Evolutionary conservation across 1,140 invertebrate species (phyloP), one percentile per base, ranked within the genome.

Genomic region (Parasteatoda tepidariorum): DNA sequence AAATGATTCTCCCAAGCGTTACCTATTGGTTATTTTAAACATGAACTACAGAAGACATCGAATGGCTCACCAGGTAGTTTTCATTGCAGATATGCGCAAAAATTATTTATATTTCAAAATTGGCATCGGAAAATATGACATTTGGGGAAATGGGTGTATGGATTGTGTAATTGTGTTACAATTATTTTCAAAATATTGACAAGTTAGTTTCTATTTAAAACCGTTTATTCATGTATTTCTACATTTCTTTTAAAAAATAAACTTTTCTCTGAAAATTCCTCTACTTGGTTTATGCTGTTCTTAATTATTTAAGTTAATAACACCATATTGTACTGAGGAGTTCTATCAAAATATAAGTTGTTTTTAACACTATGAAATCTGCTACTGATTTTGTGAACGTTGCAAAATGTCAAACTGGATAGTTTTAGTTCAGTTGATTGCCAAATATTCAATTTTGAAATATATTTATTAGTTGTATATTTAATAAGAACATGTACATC

Each of bases 41-140:
- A n/a, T n/a, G n/a, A n/a, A n/a, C n/a, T n/a, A n/a, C n/a, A n/a
- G n/a, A n/a, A n/a, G n/a, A n/a, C n/a, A n/a, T n/a, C n/a, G n/a
- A n/a, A n/a, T n/a, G n/a, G n/a, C n/a, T n/a, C n/a, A n/a, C n/a
- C n/a, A n/a, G n/a, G n/a, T n/a, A n/a, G n/a, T n/a, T n/a, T n/a
- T n/a, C 31, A 59, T 38, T 79, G 76, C 76, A 68, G 76, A 79
- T 79, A 79, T 79, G 76, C 76, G 76, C 76, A 67, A 79, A 68
- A 68, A 31, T 55, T 79, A 41, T 66, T 79, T 79, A n/a, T 7
- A 48, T 38, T 57, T 28, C 18, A 30, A 1, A 9, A 48, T 26
- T 79, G 76, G 76, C 76, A 79, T 66, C 76, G 38, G 28, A 79
- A 79, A 79, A 79, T 68, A 64, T 79, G 76, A 79, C 76, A 79